phyloP scores from a whole-genome alignment of 2,888 invertebrate species.

The Mythimna loreyi region DNA sequence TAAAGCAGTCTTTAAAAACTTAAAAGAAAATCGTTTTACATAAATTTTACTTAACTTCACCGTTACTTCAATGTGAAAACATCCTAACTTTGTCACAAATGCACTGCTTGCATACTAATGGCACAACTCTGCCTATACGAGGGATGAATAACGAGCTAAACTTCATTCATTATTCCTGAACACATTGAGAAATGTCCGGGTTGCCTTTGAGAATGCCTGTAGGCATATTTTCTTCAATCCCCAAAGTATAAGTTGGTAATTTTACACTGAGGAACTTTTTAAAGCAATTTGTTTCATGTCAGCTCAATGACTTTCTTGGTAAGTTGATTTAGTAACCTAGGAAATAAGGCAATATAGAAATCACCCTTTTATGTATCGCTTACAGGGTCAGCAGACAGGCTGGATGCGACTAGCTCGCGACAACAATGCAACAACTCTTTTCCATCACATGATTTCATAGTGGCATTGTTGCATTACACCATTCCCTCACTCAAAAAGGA shows the following conservation, averaged over 20 bases:
- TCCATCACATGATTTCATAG: no score
- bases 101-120: constrained; percentile 55
- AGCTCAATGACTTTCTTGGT: background rate
- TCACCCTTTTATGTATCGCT: no score
- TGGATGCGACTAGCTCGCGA: no score
- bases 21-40: background rate
- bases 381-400: no score
- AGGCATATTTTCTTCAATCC: constrained; percentile 4
- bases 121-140: constrained; percentile 19
- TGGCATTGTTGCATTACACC: no score
- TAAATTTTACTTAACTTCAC: background rate
- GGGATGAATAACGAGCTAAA: constrained; percentile 47
- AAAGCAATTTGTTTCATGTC: background rate
- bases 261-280: background rate
- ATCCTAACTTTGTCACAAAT: constrained; percentile 18
- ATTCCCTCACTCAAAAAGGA: no score
- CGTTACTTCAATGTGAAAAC: background rate
- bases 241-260: background rate
- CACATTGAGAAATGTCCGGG: constrained; percentile 33
- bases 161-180: constrained; percentile 54
- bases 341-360: no score
- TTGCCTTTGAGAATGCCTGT: constrained; percentile 19
- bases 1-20: background rate
- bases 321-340: background rate
- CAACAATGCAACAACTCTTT: no score